Evolutionary conservation across 1,140 invertebrate genomes (phyloP).

Genomic region (Magallana ariakensis): DNA sequence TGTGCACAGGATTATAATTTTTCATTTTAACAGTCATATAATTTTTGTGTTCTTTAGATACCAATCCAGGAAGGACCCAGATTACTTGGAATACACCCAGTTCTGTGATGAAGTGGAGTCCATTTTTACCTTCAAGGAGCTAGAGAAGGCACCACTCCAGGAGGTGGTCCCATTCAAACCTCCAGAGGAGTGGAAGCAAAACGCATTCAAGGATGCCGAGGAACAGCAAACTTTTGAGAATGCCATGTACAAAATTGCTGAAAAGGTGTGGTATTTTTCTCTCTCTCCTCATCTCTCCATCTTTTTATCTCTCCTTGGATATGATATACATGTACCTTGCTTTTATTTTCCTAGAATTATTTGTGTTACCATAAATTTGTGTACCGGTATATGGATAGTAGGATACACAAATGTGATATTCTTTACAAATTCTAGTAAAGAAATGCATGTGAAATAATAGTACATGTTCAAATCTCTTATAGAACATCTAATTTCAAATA

Average conservation of each 20-base stretch:
- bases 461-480: too few relatives aligned
- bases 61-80: slow-evolving; percentile 63
- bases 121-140: slow-evolving; percentile 78
- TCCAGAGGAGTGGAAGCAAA: slow-evolving; percentile 72
- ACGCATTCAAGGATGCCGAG: slow-evolving; percentile 48
- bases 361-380: too few relatives aligned
- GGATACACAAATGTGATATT: too few relatives aligned
- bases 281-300: background rate
- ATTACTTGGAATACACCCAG: slow-evolving; percentile 76
- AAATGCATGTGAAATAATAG: too few relatives aligned
- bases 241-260: slow-evolving; percentile 23
- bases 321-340: too few relatives aligned
- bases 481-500: too few relatives aligned
- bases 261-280: background rate
- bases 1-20: too few relatives aligned
- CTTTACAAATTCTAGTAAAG: too few relatives aligned
- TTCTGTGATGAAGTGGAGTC: slow-evolving; percentile 79
- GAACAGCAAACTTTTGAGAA: background rate
- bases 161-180: slow-evolving; percentile 73
- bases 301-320: background rate
- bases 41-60: slow-evolving; percentile 64
- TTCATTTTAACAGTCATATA: too few relatives aligned
- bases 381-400: too few relatives aligned
- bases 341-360: too few relatives aligned
- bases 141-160: slow-evolving; percentile 78